Percentiles rank a stretch among this genome's conserved stretches.
phyloP scores from a whole-genome alignment of 1,140 invertebrate genomes.

The Drosophila burlai region DNA sequence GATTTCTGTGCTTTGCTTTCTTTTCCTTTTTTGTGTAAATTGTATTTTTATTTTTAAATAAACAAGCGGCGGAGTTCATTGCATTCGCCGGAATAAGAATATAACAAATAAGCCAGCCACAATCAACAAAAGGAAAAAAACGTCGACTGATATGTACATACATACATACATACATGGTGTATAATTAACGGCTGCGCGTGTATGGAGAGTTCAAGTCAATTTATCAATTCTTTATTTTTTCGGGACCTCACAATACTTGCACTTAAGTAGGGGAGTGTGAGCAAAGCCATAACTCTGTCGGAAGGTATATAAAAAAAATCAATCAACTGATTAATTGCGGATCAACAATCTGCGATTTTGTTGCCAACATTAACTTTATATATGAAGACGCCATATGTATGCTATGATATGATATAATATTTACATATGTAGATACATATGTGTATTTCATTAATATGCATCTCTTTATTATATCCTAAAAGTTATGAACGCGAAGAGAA shows the following conservation, averaged over 20 bases:
- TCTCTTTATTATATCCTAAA: neutral
- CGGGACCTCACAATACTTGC: conserved; percentile 18
- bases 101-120: conserved; percentile 44
- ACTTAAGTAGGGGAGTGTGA: conserved; percentile 13
- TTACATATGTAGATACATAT: too few species aligned
- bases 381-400: conserved; percentile 1
- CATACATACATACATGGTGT: conserved; percentile 2
- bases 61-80: conserved; percentile 73
- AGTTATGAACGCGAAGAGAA: neutral
- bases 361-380: neutral
- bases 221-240: conserved; percentile 58
- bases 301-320: conserved; percentile 13
- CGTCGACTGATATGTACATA: conserved; percentile 30
- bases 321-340: conserved; percentile 40
- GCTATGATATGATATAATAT: too few species aligned
- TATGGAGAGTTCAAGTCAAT: conserved; percentile 69
- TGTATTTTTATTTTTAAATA: conserved; percentile 79
- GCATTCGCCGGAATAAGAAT: conserved; percentile 62
- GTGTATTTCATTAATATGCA: neutral
- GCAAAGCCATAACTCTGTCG: conserved; percentile 12
- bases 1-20: conserved; percentile 28
- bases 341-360: conserved; percentile 2
- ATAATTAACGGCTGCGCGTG: conserved; percentile 70
- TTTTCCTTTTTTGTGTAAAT: conserved; percentile 52
- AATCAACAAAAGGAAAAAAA: conserved; percentile 37